These are phyloP conservation scores for Sinocyclocheilus anshuiensis DNA, from an alignment of 2,113 vertebrate genomes.

Conservation along the genomic window DNA sequence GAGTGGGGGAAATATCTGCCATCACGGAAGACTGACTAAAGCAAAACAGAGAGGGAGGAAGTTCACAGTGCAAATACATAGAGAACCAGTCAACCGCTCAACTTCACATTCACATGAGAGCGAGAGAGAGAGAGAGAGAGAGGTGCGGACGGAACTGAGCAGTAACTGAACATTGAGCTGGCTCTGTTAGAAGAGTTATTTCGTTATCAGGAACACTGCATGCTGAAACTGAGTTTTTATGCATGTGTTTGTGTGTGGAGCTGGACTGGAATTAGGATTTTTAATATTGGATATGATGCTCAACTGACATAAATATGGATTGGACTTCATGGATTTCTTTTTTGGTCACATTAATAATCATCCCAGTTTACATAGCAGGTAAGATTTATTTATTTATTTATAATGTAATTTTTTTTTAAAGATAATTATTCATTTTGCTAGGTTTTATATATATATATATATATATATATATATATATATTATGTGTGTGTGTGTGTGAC, in stretches of 20 bases:
- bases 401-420: neutral
- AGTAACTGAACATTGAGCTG: neutral
- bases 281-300: neutral
- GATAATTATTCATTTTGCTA: neutral
- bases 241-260: neutral
- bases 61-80: conserved; percentile 16
- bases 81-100: neutral
- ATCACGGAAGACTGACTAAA: conserved; percentile 6
- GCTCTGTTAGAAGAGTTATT: neutral
- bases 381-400: neutral
- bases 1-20: neutral
- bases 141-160: neutral
- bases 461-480: no score
- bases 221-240: neutral
- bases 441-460: no score
- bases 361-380: conserved; percentile 29
- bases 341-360: neutral
- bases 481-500: no score
- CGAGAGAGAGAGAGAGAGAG: neutral
- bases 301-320: conserved; percentile 37
- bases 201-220: neutral
- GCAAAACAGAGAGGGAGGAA: conserved; percentile 40
- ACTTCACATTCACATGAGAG: neutral
- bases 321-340: conserved; percentile 37
- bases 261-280: neutral